Conservation (phyloP, 2,113 vertebrate genomes). For the Stomatorhinus ivindoensis region DNA sequence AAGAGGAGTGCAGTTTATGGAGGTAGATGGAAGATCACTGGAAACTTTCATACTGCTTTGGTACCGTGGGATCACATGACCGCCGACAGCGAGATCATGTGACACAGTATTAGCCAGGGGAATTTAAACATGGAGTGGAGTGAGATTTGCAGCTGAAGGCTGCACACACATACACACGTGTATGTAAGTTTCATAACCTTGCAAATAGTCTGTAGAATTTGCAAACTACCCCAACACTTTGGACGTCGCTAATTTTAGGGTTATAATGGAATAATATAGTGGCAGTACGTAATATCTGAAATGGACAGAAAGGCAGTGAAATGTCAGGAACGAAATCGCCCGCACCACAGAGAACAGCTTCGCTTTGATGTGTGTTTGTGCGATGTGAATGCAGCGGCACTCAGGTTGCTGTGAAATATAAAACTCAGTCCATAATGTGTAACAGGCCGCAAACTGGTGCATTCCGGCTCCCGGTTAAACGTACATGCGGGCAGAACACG, state of each 20-base stretch:
- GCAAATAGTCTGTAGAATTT: too few species aligned
- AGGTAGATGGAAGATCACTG: not conserved
- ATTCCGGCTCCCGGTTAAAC: not conserved
- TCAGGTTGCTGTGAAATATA: not conserved
- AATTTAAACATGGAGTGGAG: too few species aligned
- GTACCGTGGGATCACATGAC: not conserved
- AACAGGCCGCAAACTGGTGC: not conserved
- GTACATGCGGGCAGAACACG: not conserved
- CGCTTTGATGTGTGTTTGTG: constrained; percentile 35
- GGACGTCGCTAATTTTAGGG: too few species aligned
- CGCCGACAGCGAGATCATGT: not conserved
- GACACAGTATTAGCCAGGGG: not conserved
- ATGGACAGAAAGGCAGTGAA: constrained; percentile 25
- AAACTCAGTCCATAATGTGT: not conserved
- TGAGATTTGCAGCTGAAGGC: too few species aligned
- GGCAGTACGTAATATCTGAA: constrained; percentile 30
- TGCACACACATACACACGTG: too few species aligned
- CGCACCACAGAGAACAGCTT: constrained; percentile 32
- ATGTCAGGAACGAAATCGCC: constrained; percentile 46
- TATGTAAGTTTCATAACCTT: too few species aligned
- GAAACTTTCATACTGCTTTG: not conserved
- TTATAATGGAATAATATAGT: not conserved
- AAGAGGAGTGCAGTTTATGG: not conserved
- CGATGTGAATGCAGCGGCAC: constrained; percentile 24
- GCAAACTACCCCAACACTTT: too few species aligned